Conservation (phyloP, 2,113 vertebrate genomes). For the Oreotrochilus melanogaster region DNA sequence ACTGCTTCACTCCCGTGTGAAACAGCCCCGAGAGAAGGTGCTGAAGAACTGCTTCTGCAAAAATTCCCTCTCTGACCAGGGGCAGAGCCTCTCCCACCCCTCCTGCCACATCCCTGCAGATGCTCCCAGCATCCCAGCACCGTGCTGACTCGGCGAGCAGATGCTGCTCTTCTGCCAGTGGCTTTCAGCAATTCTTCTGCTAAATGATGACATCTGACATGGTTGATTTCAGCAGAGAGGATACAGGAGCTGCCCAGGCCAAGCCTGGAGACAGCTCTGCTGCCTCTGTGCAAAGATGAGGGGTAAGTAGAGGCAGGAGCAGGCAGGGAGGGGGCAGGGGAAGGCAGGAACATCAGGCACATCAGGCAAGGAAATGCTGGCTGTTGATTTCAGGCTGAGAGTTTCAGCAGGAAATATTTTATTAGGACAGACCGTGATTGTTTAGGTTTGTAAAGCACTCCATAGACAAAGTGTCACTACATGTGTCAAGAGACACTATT, state of each 20-base stretch:
- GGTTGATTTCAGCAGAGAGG: background rate
- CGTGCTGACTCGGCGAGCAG: background rate
- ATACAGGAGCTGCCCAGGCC: background rate
- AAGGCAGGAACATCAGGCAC: rapidly evolving
- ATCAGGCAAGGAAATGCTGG: background rate
- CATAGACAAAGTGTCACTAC: background rate
- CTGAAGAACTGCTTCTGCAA: rapidly evolving
- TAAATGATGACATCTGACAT: rapidly evolving
- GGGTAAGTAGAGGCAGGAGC: rapidly evolving
- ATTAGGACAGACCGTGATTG: background rate
- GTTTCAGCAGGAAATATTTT: background rate
- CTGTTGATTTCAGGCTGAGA: background rate
- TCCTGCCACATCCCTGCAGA: background rate
- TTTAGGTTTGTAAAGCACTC: background rate
- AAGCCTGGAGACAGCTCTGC: background rate
- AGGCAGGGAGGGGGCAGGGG: rapidly evolving
- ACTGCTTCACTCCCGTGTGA: rapidly evolving
- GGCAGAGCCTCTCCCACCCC: background rate
- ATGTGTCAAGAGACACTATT: background rate
- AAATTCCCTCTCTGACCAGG: rapidly evolving
- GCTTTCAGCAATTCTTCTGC: background rate
- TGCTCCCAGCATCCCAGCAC: background rate
- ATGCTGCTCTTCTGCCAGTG: background rate
- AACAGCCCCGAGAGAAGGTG: background rate
- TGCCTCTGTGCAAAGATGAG: rapidly evolving